A percentile compares a stretch with the other conserved stretches of the same genome.
Evolutionary conservation across 2,888 invertebrate genomes (phyloP).

Genomic region (Lithophane ornitopus): DNA sequence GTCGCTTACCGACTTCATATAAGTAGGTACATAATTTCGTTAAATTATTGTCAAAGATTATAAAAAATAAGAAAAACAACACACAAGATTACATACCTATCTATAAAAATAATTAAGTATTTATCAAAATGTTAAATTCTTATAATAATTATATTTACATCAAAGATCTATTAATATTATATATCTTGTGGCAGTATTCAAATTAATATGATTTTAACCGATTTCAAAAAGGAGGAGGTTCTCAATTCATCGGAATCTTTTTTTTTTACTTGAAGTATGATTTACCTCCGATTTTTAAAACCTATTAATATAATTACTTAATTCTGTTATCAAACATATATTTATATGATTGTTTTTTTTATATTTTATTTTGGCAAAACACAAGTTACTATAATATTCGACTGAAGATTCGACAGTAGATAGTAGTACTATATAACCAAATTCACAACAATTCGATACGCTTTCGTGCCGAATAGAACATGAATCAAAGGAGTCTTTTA

Average conservation of each 20-base stretch:
- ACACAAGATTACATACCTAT: conserved; percentile 29
- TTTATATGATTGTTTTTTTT: no score
- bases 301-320: no score
- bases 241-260: background rate
- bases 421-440: background rate
- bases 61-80: conserved; percentile 19
- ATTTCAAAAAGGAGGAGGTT: background rate
- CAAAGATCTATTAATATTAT: background rate
- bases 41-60: conserved; percentile 5
- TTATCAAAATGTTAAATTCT: conserved; percentile 21
- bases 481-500: background rate
- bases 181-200: conserved; percentile 24
- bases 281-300: background rate
- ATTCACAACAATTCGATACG: background rate
- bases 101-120: conserved; percentile 24
- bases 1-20: conserved; percentile 33
- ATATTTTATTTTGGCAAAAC: background rate
- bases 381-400: background rate
- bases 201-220: background rate
- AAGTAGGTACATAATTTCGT: conserved; percentile 17
- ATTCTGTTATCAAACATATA: no score
- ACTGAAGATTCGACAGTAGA: background rate
- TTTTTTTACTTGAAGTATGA: background rate
- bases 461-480: background rate
- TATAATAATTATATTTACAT: conserved; percentile 43